Conservation (phyloP, 2,797 vertebrate genomes). For the Catharus ustulatus region DNA sequence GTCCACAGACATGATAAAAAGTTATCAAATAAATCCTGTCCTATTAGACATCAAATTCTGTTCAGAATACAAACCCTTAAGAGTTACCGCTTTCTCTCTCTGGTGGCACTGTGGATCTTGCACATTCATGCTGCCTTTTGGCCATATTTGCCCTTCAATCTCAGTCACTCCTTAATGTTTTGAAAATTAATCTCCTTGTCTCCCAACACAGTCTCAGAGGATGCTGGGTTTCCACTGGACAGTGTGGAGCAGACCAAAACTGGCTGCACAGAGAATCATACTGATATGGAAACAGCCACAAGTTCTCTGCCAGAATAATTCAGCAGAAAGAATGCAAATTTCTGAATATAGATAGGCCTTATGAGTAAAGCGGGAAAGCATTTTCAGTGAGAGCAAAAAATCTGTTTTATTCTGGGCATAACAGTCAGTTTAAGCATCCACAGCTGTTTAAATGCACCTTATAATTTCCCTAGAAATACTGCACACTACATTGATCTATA, state of each 20-base stretch:
- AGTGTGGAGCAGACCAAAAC: neutral
- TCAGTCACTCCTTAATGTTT: neutral
- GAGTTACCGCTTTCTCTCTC: neutral
- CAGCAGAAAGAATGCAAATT: neutral
- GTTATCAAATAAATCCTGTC: neutral
- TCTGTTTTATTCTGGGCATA: neutral
- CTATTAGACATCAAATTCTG: neutral
- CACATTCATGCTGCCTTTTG: neutral
- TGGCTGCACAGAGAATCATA: neutral
- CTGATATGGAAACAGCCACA: neutral
- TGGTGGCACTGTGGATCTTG: neutral
- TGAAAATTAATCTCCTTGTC: neutral
- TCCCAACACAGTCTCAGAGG: neutral
- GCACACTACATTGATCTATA: neutral
- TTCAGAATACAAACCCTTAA: neutral
- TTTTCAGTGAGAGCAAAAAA: neutral
- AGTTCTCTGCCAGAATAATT: neutral
- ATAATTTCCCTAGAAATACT: neutral
- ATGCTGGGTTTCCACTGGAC: neutral
- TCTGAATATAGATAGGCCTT: neutral
- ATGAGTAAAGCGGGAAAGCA: neutral
- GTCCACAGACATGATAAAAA: neutral
- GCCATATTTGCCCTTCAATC: neutral
- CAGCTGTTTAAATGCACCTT: slow-evolving; percentile 21
- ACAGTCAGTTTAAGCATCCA: slow-evolving; percentile 10